phyloP scores from a whole-genome alignment of 2,888 invertebrate species.

The Clanis bilineata region DNA sequence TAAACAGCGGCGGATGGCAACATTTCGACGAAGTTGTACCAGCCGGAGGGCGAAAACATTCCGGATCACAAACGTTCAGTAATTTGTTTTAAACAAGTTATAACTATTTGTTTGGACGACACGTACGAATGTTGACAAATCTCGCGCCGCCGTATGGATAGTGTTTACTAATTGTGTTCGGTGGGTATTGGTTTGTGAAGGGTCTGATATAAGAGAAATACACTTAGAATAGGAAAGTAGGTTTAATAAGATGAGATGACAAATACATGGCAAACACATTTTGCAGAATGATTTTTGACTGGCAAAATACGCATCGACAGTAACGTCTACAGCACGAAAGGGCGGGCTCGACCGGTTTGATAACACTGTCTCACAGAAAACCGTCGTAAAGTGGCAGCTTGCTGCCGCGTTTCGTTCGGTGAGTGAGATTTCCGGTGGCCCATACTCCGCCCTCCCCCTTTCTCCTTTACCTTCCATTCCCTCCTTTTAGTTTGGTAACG shows the following conservation, averaged over 20 bases:
- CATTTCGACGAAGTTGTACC: conserved; percentile 58
- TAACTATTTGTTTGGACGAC: conserved; percentile 31
- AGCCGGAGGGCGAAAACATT: conserved; percentile 50
- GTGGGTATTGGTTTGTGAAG: background rate
- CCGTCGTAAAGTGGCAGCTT: no score
- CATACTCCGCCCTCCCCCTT: no score
- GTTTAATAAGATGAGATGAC: background rate
- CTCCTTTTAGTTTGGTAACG: no score
- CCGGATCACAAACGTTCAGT: conserved; percentile 58
- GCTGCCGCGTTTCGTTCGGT: no score
- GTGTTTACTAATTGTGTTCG: background rate
- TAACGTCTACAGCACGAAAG: no score
- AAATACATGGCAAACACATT: no score
- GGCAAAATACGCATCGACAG: no score
- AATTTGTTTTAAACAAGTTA: conserved; percentile 56
- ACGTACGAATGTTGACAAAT: conserved; percentile 20
- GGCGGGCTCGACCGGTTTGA: no score
- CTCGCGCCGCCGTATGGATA: background rate
- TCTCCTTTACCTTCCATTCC: no score
- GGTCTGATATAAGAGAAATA: background rate
- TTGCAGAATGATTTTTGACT: no score
- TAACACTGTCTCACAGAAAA: no score
- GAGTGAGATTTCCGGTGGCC: no score
- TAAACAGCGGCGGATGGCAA: conserved; percentile 59
- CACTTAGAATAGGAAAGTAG: background rate